These are phyloP conservation scores for Ictalurus furcatus DNA, from an alignment of 2,113 vertebrate species.

Conservation along the genomic window DNA sequence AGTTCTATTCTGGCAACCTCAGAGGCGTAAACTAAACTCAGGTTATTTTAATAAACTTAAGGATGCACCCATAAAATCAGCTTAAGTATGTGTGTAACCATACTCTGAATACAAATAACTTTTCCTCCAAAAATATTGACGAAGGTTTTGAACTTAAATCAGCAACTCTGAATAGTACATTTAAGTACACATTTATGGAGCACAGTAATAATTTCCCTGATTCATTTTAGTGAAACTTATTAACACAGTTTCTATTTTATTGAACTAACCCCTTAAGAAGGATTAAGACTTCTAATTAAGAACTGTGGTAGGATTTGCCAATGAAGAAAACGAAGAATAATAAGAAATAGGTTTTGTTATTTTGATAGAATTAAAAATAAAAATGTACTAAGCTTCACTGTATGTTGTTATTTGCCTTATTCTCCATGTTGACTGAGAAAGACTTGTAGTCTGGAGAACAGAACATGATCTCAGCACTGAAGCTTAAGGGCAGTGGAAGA, in stretches of 20 bases:
- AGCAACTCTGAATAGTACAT: background rate
- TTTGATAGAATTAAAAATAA: conserved; percentile 49
- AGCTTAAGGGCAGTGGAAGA: conserved; percentile 63
- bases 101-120: background rate
- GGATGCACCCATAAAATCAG: background rate
- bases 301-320: conserved; percentile 65
- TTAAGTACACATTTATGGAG: conserved; percentile 68
- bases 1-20: background rate
- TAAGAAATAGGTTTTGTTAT: background rate
- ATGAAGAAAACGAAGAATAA: conserved; percentile 32
- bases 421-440: conserved; percentile 64
- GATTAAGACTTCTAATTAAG: conserved; percentile 75
- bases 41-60: background rate
- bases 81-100: background rate
- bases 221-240: conserved; percentile 64
- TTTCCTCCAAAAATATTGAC: background rate
- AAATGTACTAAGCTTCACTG: conserved; percentile 16
- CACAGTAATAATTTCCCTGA: conserved; percentile 71
- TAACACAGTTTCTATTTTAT: conserved; percentile 57
- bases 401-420: conserved; percentile 63
- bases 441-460: conserved; percentile 70
- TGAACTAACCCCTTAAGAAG: conserved; percentile 75
- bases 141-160: background rate
- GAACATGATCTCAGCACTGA: conserved; percentile 72
- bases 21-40: background rate